Evolutionary conservation across 2,888 invertebrate genomes (phyloP), one percentile per base, ranked within the genome.

Genomic region (Mactromeris polynyma): DNA sequence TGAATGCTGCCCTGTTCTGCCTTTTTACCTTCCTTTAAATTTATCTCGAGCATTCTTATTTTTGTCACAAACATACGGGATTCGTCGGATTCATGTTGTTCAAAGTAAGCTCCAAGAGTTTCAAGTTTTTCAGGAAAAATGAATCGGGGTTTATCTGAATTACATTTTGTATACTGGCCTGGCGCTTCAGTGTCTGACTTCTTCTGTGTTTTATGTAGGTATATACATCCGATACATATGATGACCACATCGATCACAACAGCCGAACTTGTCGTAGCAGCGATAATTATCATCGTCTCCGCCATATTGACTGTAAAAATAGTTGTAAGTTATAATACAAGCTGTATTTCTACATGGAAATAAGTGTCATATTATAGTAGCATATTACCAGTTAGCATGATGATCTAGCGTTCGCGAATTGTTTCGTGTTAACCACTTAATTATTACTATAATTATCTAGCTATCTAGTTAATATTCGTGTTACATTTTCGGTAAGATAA

Each of bases 101-200:
- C 40, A 40, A 82, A 82, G 36, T 82, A 82, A 40, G 36, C 17
- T 17, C 58, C 82, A 38, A 82, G 64, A 0, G 64, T 82, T 2
- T 26, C 82, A 6, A 64, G 38, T 40, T 58, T 82, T 26, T 82
- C 82, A 1, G 82, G 82, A n/a, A 64, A n/a, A 26, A 26, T 38
- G 9, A 19, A 33, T 33, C 17, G 11, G 19, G 33, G 73, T 36
- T 64, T 82, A 64, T 21, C 19, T 9, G 36, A 33, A 0, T 33
- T 54, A 42, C 26, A n/a, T 19, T 79, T 54, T 21, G 31, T 54
- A 38, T 82, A n/a, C 19, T 36, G 26, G 21, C 36, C 40, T 40
- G 36, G 26, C 11, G 1, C 26, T 26, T 54, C 40, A 82, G 9
- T 31, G 7, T 64, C 58, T 6, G 26, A 0, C n/a, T 51, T 81